Evolutionary conservation across 2,888 invertebrate species (phyloP), one percentile per base, ranked within the genome.

Genomic region (Thelaira solivaga): DNA sequence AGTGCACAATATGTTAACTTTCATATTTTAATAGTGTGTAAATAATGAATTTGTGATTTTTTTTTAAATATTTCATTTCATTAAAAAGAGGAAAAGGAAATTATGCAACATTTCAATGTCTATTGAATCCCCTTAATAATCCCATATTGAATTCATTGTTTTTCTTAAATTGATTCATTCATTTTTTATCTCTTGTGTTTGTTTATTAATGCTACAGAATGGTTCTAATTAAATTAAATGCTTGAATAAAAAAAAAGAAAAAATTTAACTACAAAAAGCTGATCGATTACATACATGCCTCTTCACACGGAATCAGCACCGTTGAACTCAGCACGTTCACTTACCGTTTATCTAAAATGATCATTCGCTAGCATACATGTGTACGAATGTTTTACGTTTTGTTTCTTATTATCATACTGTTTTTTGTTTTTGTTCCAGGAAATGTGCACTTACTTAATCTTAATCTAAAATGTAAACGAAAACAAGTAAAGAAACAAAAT

Each of bases 1-100:
- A 74, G 78, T 78, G 78, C 78, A 78, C 74, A 74, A 67, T 65
- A 78, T 78, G 78, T 78, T 78, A 78, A 78, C 78, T 78, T 78
- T 78, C 65, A 68, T 74, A 71, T 74, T 47, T 68, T 22, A 59
- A 71, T 77, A 47, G 45, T 72, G 53, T 62, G 24, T 64, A 73
- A 59, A 59, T 47, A 67, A 67, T 49, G 24, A 67, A 51, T 0
- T 55, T 49, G 7, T 45, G 57, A n/a, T 68, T 34, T 55, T 7
- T 26, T 29, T 20, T 2, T 41, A 41, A 31, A 2, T 31, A 22
- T 20, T 10, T 1, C 10, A n/a, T n/a, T n/a, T n/a, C n/a, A n/a
- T n/a, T n/a, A n/a, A n/a, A n/a, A n/a, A n/a, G n/a, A n/a, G n/a
- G 16, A 53, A 41, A 26, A 47, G 10, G 26, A 57, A 10, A 16